Evolutionary conservation across 2,113 vertebrate species (phyloP).

Genomic region (Gobio gobio): DNA sequence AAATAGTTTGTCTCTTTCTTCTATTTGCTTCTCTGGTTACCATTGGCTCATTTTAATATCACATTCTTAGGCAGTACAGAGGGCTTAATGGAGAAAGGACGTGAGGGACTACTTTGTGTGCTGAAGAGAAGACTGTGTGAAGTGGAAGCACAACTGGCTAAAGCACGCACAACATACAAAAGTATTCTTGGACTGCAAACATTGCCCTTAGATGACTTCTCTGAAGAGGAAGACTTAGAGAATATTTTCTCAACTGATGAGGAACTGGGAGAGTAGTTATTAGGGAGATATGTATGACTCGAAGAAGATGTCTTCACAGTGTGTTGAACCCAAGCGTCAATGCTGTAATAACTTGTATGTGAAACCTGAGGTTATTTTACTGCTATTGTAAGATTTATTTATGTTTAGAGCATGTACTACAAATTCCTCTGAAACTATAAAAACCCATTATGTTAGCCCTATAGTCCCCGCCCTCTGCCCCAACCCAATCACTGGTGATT

Average conservation of each 20-base stretch:
- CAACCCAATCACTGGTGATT: no score
- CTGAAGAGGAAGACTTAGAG: neutral
- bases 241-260: no score
- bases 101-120: no score
- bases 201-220: neutral
- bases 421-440: no score
- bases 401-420: neutral
- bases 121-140: no score
- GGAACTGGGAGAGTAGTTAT: neutral
- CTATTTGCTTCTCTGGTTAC: neutral
- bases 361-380: neutral
- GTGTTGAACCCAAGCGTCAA: neutral
- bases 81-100: neutral
- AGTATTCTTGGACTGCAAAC: no score
- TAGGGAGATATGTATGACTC: neutral
- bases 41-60: neutral
- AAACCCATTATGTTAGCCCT: no score
- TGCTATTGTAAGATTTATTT: neutral
- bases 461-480: no score
- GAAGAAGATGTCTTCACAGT: neutral
- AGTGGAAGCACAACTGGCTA: no score
- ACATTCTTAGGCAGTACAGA: neutral
- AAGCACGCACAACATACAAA: no score
- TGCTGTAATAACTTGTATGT: neutral
- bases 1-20: neutral